Evolutionary conservation across 2,113 vertebrate genomes (phyloP), one percentile per base, ranked within the genome.

Genomic region (Onychostoma macrolepis): DNA sequence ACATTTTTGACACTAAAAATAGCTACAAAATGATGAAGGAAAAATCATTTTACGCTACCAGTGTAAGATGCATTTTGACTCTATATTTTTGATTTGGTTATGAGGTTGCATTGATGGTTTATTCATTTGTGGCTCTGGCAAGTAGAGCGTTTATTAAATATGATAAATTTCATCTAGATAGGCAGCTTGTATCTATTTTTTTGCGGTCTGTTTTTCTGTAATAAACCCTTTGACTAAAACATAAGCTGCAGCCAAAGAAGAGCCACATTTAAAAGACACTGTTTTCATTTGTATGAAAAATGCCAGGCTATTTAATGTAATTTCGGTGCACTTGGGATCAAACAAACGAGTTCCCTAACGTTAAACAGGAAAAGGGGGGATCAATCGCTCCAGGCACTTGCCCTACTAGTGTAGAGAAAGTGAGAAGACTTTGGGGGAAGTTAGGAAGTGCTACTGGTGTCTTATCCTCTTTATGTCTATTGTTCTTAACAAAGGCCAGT

Each of bases 381-480:
- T 85, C 71, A 30, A 67, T 87, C 38, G 21, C 65, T 56, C 24
- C 48, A 53, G 85, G 61, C 83, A 79, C 85, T 56, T 58, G 26
- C 61, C 74, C 36, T 15, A 11, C 24, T 80, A 76, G 56, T 50
- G 28, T 58, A 26, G n/a, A 36, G 67, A 85, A 72, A 83, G 81
- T 69, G 79, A 86, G 80, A 80, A 80, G 86, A 78, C 80, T 75
- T 28, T 58, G 72, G 67, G 67, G 86, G 83, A 85, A 85, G 83
- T 85, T 30, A 71, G 86, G 87, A 90, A 83, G 86, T 77, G 67
- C 87, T 84, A 65, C 79, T 89, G 85, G 72, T 89, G 82, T 87
- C 86, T 88, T 89, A 89, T 89, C 86, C 85, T 82, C 81, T 89
- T 89, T 86, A 85, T 15, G 85, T 74, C 84, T 86, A 86, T 89